phyloP scores from a whole-genome alignment of 2,113 vertebrate species.

The Chaetodon trifascialis region DNA sequence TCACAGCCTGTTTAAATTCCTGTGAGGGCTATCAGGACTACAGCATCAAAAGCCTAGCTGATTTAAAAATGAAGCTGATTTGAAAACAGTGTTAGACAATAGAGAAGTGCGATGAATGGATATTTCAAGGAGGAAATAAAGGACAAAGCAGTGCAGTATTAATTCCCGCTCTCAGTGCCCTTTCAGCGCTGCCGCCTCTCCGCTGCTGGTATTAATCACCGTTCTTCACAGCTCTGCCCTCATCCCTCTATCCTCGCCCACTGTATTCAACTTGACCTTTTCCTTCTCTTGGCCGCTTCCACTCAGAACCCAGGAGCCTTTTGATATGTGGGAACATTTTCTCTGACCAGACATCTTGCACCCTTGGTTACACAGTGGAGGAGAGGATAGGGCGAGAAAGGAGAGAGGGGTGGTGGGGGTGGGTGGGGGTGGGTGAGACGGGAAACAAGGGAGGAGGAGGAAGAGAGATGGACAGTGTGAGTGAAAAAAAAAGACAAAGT shows the following conservation, averaged over 20 bases:
- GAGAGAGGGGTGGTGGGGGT: background rate
- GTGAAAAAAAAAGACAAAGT: constrained; percentile 3
- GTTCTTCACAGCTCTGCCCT: constrained; percentile 48
- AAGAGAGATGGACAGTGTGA: background rate
- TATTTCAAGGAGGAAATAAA: constrained; percentile 59
- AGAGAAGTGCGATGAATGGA: constrained; percentile 23
- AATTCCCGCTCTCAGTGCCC: constrained; percentile 52
- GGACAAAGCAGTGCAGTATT: constrained; percentile 42
- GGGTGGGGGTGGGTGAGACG: constrained; percentile 10
- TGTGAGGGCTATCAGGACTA: background rate
- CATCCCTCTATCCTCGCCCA: constrained; percentile 59
- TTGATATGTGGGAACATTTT: constrained; percentile 81
- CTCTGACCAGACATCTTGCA: constrained; percentile 72
- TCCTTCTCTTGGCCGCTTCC: constrained; percentile 69
- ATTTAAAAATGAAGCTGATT: background rate
- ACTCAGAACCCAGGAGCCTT: constrained; percentile 71
- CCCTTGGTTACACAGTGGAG: constrained; percentile 73
- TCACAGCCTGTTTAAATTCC: background rate
- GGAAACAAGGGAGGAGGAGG: background rate
- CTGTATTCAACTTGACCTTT: constrained; percentile 79
- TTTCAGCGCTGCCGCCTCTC: constrained; percentile 52
- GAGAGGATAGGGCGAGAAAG: constrained; percentile 13
- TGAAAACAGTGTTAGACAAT: background rate
- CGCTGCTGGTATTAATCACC: constrained; percentile 73
- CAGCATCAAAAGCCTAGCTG: background rate